Evolutionary conservation across 2,888 invertebrate species (phyloP).

Genomic region (Eulithis prunata): DNA sequence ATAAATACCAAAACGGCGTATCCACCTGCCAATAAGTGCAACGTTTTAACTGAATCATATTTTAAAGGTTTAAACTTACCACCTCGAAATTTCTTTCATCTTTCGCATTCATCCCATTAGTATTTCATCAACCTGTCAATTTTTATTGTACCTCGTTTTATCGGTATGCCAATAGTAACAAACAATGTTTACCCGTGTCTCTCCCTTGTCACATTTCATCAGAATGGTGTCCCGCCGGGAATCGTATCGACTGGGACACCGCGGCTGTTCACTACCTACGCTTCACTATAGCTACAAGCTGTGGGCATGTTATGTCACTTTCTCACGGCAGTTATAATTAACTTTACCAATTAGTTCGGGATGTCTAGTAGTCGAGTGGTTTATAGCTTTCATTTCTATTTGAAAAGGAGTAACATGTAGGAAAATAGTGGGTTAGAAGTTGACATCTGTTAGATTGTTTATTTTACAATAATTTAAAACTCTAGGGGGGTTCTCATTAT

Average conservation of each 20-base stretch:
- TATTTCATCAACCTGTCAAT: slow-evolving; percentile 17
- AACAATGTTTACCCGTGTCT: slow-evolving; percentile 44
- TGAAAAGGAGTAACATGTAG: background rate
- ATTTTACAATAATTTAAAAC: no score
- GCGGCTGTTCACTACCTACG: slow-evolving; percentile 32
- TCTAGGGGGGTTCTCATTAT: no score
- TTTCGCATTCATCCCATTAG: slow-evolving; percentile 10
- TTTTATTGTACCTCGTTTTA: slow-evolving; percentile 28
- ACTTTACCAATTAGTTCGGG: slow-evolving; percentile 38
- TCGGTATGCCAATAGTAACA: slow-evolving; percentile 36
- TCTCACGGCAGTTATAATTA: slow-evolving; percentile 44
- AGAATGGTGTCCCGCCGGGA: slow-evolving; percentile 41
- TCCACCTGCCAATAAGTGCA: no score
- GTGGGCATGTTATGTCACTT: slow-evolving; percentile 34
- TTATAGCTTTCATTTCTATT: slow-evolving; percentile 6
- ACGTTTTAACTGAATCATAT: no score
- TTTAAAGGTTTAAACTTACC: background rate
- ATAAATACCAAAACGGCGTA: no score
- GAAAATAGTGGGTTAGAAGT: no score
- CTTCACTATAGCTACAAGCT: slow-evolving; percentile 15
- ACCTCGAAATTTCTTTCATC: background rate
- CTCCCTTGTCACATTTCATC: slow-evolving; percentile 48
- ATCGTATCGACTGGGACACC: slow-evolving; percentile 24
- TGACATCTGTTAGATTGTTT: no score
- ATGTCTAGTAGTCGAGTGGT: slow-evolving; percentile 9